Base-by-base conservation (phyloP, 2,113 vertebrate species). In the Petromus typicus region DNA sequence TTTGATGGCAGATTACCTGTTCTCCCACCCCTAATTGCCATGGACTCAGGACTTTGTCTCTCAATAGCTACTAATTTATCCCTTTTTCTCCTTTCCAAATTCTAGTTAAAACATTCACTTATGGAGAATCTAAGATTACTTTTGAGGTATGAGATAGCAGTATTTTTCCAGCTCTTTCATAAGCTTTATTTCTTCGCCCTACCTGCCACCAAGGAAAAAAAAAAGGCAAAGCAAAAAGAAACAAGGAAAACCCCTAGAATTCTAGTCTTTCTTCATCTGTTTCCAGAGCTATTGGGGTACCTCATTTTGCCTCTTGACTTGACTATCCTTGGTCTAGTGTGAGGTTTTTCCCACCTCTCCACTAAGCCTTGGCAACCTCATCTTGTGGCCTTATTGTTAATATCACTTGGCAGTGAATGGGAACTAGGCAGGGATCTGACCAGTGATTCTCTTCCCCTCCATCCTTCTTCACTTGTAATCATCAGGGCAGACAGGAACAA, bases 351-450 rank as follows among this genome's bases (percentile, higher is more conserved):
- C 71, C 82, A 48, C 75, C n/a, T 85, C 61, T 71, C 81, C 82
- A 54, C 51, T 75, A 75, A 89, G 86, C 89, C 86, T 82, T 78
- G 81, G 86, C 61, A 89, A 80, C 75, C 67, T 94, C 87, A 54
- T 87, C 86, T 84, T 93, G 95, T 97, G 95, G 96, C 96, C 96
- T 97, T 97, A 95, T 63, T 86, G 45, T 80, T 88, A 91, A 45
- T 51, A 67, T 54, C 48, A 27, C 91, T 80, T 86, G 69, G 57
- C 51, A 71, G 45, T 57, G 75, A 25, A 78, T 82, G 66, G 86
- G 88, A 92, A 75, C 37, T 75, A 45, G 66, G 57, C 88, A 7
- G 9, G 43, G 66, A 54, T 86, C 88, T 92, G 63, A 86, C 20
- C 87, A 59, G 61, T 64, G 95, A 80, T 78, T 81, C 56, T 20